Conservation (phyloP, 1,140 invertebrate species). For the Drosophila sechellia region DNA sequence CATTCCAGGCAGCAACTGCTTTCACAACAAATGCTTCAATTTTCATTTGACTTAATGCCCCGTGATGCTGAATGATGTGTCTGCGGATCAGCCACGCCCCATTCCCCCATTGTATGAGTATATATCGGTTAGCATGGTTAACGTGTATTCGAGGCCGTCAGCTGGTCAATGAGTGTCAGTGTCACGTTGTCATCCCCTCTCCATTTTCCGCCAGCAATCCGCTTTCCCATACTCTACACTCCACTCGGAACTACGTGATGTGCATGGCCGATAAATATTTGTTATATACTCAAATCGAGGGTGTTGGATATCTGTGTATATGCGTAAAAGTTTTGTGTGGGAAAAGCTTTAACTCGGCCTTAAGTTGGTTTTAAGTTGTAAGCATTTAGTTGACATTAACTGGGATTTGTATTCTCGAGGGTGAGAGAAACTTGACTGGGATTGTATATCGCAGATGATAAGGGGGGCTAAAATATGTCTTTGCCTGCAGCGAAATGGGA, state of each 20-base stretch:
- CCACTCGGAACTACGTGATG: constrained; percentile 52
- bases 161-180: constrained; percentile 72
- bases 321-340: constrained; percentile 40
- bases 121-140: constrained; percentile 65
- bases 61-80: constrained; percentile 65
- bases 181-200: constrained; percentile 59
- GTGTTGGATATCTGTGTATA: constrained; percentile 24
- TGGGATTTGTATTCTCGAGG: constrained; percentile 59
- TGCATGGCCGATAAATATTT: constrained; percentile 77
- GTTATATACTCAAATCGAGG: constrained; percentile 50
- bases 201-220: constrained; percentile 8
- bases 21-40: constrained; percentile 67
- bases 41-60: constrained; percentile 67
- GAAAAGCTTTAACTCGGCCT: constrained; percentile 62
- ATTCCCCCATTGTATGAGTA: not conserved
- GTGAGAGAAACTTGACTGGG: constrained; percentile 18
- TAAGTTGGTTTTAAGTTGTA: constrained; percentile 81
- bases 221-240: constrained; percentile 10
- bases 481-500: constrained; percentile 7
- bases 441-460: constrained; percentile 40
- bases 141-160: constrained; percentile 59
- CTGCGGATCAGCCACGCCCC: constrained; percentile 25
- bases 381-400: constrained; percentile 78
- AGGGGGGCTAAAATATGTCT: constrained; percentile 24
- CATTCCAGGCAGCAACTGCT: constrained; percentile 20